phyloP scores from a whole-genome alignment of 2,888 invertebrate species.

The Orchestes rusci region DNA sequence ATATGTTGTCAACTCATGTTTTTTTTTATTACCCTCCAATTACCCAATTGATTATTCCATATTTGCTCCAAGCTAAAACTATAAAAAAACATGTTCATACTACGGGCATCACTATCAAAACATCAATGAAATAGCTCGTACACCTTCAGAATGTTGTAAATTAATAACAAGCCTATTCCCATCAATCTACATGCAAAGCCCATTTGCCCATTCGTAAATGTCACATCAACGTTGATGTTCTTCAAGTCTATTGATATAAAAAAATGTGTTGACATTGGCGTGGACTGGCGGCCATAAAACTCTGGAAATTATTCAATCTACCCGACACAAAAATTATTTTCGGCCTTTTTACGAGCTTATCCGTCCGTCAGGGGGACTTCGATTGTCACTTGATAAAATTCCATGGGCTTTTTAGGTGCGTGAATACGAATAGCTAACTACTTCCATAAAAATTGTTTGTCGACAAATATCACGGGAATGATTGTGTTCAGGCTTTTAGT shows the following conservation, averaged over 20 bases:
- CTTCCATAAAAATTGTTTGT: too few species aligned
- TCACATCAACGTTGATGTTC: slow-evolving; percentile 14
- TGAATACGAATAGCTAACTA: slow-evolving; percentile 16
- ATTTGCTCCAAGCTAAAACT: too few species aligned
- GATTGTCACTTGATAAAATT: slow-evolving; percentile 24
- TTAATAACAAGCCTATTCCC: too few species aligned
- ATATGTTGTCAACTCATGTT: too few species aligned
- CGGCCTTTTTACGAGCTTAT: slow-evolving; percentile 19
- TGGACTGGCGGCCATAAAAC: slow-evolving; percentile 15
- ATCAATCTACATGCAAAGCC: slow-evolving; percentile 11
- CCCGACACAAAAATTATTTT: slow-evolving; percentile 22
- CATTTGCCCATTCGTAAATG: slow-evolving; percentile 15
- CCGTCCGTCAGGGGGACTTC: slow-evolving; percentile 20
- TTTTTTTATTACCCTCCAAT: too few species aligned
- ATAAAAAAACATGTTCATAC: too few species aligned
- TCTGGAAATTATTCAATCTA: slow-evolving; percentile 16
- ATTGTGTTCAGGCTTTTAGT: too few species aligned
- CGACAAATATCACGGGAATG: too few species aligned
- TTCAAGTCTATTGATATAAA: slow-evolving; percentile 18
- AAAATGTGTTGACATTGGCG: slow-evolving; percentile 24
- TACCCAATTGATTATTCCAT: too few species aligned
- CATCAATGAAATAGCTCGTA: too few species aligned
- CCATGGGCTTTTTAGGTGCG: slow-evolving; percentile 20
- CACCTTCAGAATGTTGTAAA: too few species aligned
- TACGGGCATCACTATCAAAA: too few species aligned